Evolutionary conservation across 2,797 vertebrate species (phyloP), one percentile per base, ranked within the genome.

Genomic region (Martes flavigula): DNA sequence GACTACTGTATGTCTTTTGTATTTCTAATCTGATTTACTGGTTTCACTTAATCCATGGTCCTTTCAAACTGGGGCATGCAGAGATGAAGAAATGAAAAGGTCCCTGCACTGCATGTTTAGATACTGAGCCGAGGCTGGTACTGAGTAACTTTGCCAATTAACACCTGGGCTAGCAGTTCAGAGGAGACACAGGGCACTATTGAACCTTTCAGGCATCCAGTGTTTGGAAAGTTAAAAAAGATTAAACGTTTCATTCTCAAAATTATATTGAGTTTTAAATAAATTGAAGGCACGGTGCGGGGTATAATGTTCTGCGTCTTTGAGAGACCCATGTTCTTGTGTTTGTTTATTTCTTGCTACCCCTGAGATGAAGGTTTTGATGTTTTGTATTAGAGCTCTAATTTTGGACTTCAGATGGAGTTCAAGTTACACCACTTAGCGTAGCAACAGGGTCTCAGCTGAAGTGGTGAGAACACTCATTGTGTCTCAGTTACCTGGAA

Each of bases 241-340:
- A 86, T 86, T 86, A 82, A 85, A 66, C 5, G 81, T 60, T 87
- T 91, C 27, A 56, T 81, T 91, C 51, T 90, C 54, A 87, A 95
- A 92, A 89, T 68, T 78, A 70, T 7, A 60, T 2, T 73, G 68
- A 83, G 58, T 35, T 79, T 87, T 38, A 91, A 51, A 77, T 75
- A 83, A 89, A 58, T 46, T 64, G 87, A 92, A 96, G 46, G 5
- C 51, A 62, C 20, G 21, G 2, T 10, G 38, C 81, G n/a, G 18
- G 10, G 11, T 70, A 72, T 77, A 78, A 46, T n/a, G 5, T 51
- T 87, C 14, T n/a, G 4, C 18, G 73, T 73, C 56, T 15, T 68
- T 78, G 60, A 93, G n/a, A 51, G 35, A 87, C 60, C 8, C 56
- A 79, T 25, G 48, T n/a, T 43, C 40, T 30, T 20, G 12, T 46